These are phyloP conservation scores for Notamacropus eugenii DNA, from an alignment of 2,797 vertebrate genomes.

Conservation along the genomic window DNA sequence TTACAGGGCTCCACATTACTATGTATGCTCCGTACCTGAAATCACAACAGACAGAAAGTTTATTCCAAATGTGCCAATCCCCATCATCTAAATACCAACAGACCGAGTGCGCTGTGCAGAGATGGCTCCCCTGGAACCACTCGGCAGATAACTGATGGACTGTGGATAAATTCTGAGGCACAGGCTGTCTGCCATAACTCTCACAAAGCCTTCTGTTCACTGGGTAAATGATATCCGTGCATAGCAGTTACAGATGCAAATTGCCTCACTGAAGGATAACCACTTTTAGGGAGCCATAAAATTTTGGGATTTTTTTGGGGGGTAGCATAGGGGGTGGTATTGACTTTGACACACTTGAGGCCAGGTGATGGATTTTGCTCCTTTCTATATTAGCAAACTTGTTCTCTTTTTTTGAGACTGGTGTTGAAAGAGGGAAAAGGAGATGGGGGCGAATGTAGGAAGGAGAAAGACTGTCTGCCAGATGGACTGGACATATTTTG, in stretches of 20 bases:
- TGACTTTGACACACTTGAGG: slow-evolving; percentile 23
- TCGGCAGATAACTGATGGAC: slow-evolving; percentile 44
- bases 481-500: neutral
- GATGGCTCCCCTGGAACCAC: slow-evolving; percentile 38
- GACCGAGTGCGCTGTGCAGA: neutral
- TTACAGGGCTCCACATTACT: slow-evolving; percentile 33
- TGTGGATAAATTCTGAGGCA: slow-evolving; percentile 16
- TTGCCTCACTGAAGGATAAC: neutral
- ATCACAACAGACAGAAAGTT: slow-evolving; percentile 19
- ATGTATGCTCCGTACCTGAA: slow-evolving; percentile 30
- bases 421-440: neutral
- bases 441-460: slow-evolving; percentile 1
- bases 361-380: neutral
- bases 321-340: neutral
- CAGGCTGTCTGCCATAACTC: neutral
- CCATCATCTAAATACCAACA: slow-evolving; percentile 6
- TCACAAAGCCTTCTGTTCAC: slow-evolving; percentile 18
- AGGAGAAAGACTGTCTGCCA: neutral
- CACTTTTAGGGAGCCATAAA: neutral
- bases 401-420: slow-evolving; percentile 21
- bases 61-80: slow-evolving; percentile 48
- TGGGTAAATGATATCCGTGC: slow-evolving; percentile 43
- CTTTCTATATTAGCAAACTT: neutral
- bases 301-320: neutral
- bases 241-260: slow-evolving; percentile 56